Conservation (phyloP, 1,140 invertebrate species). For the Cecropterus lyciades region DNA sequence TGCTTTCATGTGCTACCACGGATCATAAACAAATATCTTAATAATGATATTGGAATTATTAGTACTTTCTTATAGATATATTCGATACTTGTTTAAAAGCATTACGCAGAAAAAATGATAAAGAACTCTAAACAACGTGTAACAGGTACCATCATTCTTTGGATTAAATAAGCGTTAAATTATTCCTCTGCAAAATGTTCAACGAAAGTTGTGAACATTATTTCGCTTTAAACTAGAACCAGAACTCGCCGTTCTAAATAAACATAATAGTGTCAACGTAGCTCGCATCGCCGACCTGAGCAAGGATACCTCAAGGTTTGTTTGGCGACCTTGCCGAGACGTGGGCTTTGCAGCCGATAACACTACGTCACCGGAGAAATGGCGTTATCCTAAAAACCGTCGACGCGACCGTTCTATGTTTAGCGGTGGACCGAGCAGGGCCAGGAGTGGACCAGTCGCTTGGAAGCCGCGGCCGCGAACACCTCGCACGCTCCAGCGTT, state of each 20-base stretch:
- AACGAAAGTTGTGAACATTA: neutral
- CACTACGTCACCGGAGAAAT: conserved; percentile 64
- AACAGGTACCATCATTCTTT: too few relatives aligned
- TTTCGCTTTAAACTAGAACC: neutral
- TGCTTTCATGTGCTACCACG: neutral
- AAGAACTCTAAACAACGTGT: too few relatives aligned
- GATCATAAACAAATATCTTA: neutral
- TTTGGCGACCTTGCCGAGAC: conserved; percentile 65
- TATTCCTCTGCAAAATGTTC: neutral
- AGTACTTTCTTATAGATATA: neutral
- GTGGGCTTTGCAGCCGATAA: conserved; percentile 45
- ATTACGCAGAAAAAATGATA: too few relatives aligned
- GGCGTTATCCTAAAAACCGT: conserved; percentile 55
- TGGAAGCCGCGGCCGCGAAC: conserved; percentile 69
- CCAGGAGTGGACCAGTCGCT: conserved; percentile 63
- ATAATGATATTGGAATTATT: neutral
- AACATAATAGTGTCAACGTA: conserved; percentile 1
- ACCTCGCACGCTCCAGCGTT: conserved; percentile 69
- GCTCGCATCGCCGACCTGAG: conserved; percentile 26
- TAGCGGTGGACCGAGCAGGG: conserved; percentile 53
- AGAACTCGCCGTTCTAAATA: conserved; percentile 8
- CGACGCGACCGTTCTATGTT: conserved; percentile 57
- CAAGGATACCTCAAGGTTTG: conserved; percentile 64
- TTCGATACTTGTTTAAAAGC: neutral
- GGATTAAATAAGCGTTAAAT: neutral